Evolutionary conservation across 2,113 vertebrate species (phyloP).

Genomic region (Todiramphus chloris): DNA sequence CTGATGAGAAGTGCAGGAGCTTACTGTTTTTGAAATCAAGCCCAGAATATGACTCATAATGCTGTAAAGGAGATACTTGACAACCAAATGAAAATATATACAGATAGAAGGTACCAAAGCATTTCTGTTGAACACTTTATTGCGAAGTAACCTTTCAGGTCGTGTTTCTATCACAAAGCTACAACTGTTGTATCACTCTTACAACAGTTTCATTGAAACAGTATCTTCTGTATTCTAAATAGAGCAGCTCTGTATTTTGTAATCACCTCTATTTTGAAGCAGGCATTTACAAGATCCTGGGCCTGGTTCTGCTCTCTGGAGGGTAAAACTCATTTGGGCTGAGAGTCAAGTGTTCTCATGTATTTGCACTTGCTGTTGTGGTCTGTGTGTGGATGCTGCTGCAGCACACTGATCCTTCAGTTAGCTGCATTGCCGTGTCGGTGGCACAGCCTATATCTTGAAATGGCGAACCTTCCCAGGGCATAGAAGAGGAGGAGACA

Average conservation of each 20-base stretch:
- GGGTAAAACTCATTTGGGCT: neutral
- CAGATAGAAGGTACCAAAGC: conserved; percentile 7
- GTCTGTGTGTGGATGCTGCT: neutral
- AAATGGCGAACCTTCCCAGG: conserved; percentile 74
- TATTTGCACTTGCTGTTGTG: neutral
- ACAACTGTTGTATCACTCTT: conserved; percentile 16
- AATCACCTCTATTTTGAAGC: neutral
- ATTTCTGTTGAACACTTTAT: conserved; percentile 59
- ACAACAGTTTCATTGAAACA: conserved; percentile 52
- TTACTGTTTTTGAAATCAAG: conserved; percentile 43
- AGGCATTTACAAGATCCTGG: neutral
- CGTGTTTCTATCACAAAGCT: conserved; percentile 37
- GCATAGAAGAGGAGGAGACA: conserved; percentile 44
- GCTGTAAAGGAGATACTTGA: conserved; percentile 25
- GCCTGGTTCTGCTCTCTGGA: neutral
- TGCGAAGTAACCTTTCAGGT: conserved; percentile 22
- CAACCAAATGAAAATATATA: conserved; percentile 20
- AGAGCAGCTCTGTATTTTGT: neutral
- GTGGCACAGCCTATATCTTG: conserved; percentile 46
- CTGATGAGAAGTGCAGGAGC: conserved; percentile 45
- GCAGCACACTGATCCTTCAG: neutral
- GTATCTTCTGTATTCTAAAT: conserved; percentile 13
- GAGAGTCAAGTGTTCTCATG: neutral
- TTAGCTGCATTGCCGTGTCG: neutral
- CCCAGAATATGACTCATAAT: conserved; percentile 49